Evolutionary conservation across 2,888 invertebrate genomes (phyloP).

Genomic region (Erebia aethiops): DNA sequence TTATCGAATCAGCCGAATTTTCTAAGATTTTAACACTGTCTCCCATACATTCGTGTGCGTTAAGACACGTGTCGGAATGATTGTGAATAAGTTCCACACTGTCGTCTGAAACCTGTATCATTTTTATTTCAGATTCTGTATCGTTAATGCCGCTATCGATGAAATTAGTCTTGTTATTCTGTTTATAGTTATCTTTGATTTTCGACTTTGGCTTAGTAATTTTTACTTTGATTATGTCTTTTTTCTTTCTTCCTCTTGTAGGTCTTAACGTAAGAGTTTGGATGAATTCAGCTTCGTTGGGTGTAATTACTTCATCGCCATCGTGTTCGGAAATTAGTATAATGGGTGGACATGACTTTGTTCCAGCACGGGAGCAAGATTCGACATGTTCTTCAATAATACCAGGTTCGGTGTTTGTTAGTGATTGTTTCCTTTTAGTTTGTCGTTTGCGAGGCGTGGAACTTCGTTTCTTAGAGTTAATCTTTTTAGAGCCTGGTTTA

Average conservation of each 20-base stretch:
- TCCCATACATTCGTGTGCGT: slow-evolving; percentile 63
- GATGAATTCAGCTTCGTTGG: slow-evolving; percentile 33
- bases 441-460: slow-evolving; percentile 47
- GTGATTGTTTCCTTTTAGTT: slow-evolving; percentile 32
- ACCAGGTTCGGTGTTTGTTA: slow-evolving; percentile 45
- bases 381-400: slow-evolving; percentile 65
- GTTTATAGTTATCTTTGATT: slow-evolving; percentile 39
- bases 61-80: slow-evolving; percentile 73
- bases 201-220: slow-evolving; percentile 61
- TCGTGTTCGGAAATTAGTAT: slow-evolving; percentile 41
- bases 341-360: slow-evolving; percentile 63
- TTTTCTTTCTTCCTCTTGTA: slow-evolving; percentile 54
- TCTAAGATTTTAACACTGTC: slow-evolving; percentile 64
- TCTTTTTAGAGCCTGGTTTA: slow-evolving; percentile 37
- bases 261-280: slow-evolving; percentile 35
- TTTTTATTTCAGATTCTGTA: slow-evolving; percentile 50
- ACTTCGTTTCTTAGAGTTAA: slow-evolving; percentile 44
- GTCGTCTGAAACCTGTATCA: slow-evolving; percentile 50
- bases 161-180: slow-evolving; percentile 18
- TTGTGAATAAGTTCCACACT: slow-evolving; percentile 72
- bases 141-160: slow-evolving; percentile 63
- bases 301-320: slow-evolving; percentile 40
- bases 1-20: slow-evolving; percentile 51
- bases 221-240: slow-evolving; percentile 73
- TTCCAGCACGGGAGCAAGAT: slow-evolving; percentile 52